Conservation (phyloP, 2,113 vertebrate species). For the Rafetus swinhoei region DNA sequence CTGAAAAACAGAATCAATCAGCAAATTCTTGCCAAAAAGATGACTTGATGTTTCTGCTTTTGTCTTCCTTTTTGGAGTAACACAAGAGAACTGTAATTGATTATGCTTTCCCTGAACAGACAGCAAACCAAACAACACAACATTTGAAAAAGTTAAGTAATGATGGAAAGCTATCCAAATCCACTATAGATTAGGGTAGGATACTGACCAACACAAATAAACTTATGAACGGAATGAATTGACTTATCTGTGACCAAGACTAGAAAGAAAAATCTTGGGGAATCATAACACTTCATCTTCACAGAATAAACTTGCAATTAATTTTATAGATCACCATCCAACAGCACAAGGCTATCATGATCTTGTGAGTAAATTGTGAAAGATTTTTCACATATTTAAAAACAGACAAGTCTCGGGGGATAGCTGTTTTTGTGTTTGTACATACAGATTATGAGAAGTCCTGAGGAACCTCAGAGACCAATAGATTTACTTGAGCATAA, state of each 20-base stretch:
- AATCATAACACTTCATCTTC: neutral
- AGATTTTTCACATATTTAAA: neutral
- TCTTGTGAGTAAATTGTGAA: neutral
- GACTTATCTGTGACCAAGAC: neutral
- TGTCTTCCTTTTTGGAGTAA: neutral
- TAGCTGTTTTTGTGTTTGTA: too few relatives aligned
- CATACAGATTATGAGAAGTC: too few relatives aligned
- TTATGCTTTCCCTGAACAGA: neutral
- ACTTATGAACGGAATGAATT: neutral
- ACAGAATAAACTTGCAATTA: neutral
- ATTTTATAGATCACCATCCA: neutral
- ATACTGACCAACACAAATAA: neutral
- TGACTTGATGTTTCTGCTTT: neutral
- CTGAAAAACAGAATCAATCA: neutral
- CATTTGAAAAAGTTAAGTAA: neutral
- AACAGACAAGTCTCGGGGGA: too few relatives aligned
- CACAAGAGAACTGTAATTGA: neutral
- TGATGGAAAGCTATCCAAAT: neutral
- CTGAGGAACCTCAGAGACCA: too few relatives aligned
- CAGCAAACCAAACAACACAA: neutral
- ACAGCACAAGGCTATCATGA: neutral
- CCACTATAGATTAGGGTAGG: accelerated
- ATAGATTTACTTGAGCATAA: too few relatives aligned
- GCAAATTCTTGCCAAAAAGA: neutral
- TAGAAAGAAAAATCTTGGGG: neutral